Evolutionary conservation across 2,797 vertebrate species (phyloP).

Genomic region (Eremophila alpestris): DNA sequence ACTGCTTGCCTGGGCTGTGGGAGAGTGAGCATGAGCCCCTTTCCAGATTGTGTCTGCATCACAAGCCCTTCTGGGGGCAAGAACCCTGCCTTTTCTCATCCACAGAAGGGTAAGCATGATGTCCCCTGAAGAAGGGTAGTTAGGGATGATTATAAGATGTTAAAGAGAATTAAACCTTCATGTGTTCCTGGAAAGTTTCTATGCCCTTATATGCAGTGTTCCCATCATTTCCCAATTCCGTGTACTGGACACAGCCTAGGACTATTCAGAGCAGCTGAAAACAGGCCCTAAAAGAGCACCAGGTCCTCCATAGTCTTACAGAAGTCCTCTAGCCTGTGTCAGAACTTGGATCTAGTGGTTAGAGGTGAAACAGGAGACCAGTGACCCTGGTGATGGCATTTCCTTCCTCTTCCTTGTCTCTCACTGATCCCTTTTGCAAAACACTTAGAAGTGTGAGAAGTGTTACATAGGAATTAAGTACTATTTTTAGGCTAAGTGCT

Average conservation of each 20-base stretch:
- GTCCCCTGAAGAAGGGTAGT: background rate
- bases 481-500: background rate
- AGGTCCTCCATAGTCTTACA: background rate
- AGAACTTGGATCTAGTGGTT: background rate
- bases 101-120: background rate
- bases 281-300: background rate
- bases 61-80: background rate
- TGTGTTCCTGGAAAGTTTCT: background rate
- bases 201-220: rapidly evolving
- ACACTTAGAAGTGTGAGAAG: background rate
- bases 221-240: background rate
- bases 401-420: background rate
- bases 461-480: background rate
- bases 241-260: background rate
- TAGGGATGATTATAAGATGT: background rate
- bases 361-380: background rate
- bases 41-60: background rate
- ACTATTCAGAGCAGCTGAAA: background rate
- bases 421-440: background rate
- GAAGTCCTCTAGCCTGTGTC: background rate
- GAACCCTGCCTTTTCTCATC: background rate
- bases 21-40: background rate
- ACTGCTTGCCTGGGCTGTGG: background rate
- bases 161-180: background rate
- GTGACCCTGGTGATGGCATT: background rate